Evolutionary conservation across 2,888 invertebrate genomes (phyloP), one percentile per base, ranked within the genome.

Genomic region (Diloba caeruleocephala): DNA sequence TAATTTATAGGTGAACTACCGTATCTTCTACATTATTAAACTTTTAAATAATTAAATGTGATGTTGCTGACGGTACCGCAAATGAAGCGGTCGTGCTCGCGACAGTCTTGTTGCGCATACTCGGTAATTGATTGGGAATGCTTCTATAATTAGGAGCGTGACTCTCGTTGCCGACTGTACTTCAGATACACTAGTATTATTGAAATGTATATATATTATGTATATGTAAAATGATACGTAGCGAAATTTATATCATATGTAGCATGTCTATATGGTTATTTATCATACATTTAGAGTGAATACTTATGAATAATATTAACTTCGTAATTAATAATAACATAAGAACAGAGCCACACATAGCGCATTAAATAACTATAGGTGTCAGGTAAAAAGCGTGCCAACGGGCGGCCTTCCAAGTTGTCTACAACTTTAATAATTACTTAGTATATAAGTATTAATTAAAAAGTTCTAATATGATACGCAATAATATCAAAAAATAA

Each of bases 61-160:
- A 46, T 76, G 82, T 57, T 88, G 86, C 82, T 57, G 71, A 72
- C 88, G 69, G 73, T 90, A 87, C 89, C 26, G 49, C 81, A 82
- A 87, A 88, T 87, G 79, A 79, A 86, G 79, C 74, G 67, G 82
- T 85, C 74, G 79, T 74, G 67, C 82, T 85, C 74, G 77, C 71
- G 48, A 63, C 78, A 62, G 78, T 89, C 79, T 88, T 88, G 82
- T 92, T 89, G 81, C 77, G 71, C 77, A 77, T 79, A 73, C 79
- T 72, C 84, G 83, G 88, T 93, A 93, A 93, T 93, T 92, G 93
- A 93, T 93, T 93, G 91, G 91, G 89, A 91, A 90, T 91, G 91
- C 89, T 90, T 91, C 93, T 93, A 93, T 93, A 93, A 92, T 93
- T 93, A 93, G 92, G 89, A 85, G 89, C 88, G 79, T 88, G 89